These are phyloP conservation scores for Harpalus rubripes DNA, from an alignment of 2,888 invertebrate species.

Conservation along the genomic window DNA sequence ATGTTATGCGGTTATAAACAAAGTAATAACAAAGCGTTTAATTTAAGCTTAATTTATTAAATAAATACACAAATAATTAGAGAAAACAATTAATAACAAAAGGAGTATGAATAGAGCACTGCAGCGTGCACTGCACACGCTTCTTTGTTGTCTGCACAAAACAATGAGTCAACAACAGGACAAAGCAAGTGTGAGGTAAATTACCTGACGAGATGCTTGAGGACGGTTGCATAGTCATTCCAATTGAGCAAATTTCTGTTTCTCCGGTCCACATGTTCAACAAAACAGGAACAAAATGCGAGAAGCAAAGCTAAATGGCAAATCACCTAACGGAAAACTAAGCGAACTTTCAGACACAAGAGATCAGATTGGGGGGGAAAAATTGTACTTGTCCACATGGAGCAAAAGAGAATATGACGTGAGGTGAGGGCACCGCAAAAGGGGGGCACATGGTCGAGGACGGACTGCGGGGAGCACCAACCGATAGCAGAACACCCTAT, in stretches of 20 bases:
- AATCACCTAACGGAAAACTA: constrained; percentile 31
- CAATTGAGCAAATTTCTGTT: constrained; percentile 91
- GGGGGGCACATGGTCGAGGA: constrained; percentile 62
- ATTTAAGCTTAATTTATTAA: background rate
- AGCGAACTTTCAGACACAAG: constrained; percentile 50
- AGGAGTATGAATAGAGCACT: constrained; percentile 14
- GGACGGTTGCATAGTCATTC: constrained; percentile 88
- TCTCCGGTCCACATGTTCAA: constrained; percentile 84
- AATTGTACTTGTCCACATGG: constrained; percentile 34
- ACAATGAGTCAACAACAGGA: background rate
- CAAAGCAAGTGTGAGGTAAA: constrained; percentile 14
- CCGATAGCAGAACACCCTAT: constrained; percentile 53
- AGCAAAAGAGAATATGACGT: background rate
- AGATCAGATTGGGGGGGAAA: background rate
- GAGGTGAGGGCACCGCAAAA: background rate
- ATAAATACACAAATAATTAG: constrained; percentile 7
- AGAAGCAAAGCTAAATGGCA: constrained; percentile 38
- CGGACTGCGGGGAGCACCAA: constrained; percentile 61
- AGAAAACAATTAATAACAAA: background rate
- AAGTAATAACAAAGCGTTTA: background rate
- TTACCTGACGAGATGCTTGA: constrained; percentile 87
- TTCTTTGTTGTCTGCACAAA: constrained; percentile 36
- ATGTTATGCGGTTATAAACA: background rate
- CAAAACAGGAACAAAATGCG: constrained; percentile 62
- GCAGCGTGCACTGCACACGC: background rate